Percentiles rank a stretch among this genome's conserved stretches.
These are phyloP conservation scores for Amblyteles armatorius DNA, from an alignment of 2,888 invertebrate species.

Conservation along the genomic window DNA sequence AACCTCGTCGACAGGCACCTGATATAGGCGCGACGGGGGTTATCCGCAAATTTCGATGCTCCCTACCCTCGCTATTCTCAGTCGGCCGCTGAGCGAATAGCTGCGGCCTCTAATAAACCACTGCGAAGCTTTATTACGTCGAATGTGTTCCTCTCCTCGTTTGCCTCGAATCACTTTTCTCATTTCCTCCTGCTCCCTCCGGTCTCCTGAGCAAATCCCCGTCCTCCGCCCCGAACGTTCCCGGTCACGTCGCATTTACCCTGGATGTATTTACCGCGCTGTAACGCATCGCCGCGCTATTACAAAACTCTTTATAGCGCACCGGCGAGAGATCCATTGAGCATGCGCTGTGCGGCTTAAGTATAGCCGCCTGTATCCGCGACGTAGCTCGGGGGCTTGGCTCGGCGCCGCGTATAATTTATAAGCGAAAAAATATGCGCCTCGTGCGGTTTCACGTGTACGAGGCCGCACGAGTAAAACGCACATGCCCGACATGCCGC, in stretches of 20 bases:
- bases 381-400: slow-evolving; percentile 1
- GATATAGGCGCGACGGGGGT: neutral
- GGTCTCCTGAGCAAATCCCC: slow-evolving; percentile 13
- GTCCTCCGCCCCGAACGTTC: slow-evolving; percentile 32
- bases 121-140: slow-evolving; percentile 43
- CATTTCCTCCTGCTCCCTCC: slow-evolving; percentile 35
- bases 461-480: slow-evolving; percentile 34
- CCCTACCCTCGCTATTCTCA: neutral
- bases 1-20: neutral
- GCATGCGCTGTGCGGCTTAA: slow-evolving; percentile 10
- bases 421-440: slow-evolving; percentile 24
- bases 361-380: neutral
- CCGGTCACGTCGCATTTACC: slow-evolving; percentile 38
- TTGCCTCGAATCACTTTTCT: slow-evolving; percentile 49
- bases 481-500: slow-evolving; percentile 36
- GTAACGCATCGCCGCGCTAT: slow-evolving; percentile 42
- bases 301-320: slow-evolving; percentile 25
- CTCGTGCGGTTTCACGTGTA: slow-evolving; percentile 1
- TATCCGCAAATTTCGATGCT: slow-evolving; percentile 2
- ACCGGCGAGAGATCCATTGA: neutral
- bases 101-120: slow-evolving; percentile 20
- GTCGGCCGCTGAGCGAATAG: neutral
- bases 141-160: slow-evolving; percentile 45
- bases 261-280: slow-evolving; percentile 34
- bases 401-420: slow-evolving; percentile 33